Evolutionary conservation across 2,797 vertebrate species (phyloP).

Genomic region (Morus bassanus): DNA sequence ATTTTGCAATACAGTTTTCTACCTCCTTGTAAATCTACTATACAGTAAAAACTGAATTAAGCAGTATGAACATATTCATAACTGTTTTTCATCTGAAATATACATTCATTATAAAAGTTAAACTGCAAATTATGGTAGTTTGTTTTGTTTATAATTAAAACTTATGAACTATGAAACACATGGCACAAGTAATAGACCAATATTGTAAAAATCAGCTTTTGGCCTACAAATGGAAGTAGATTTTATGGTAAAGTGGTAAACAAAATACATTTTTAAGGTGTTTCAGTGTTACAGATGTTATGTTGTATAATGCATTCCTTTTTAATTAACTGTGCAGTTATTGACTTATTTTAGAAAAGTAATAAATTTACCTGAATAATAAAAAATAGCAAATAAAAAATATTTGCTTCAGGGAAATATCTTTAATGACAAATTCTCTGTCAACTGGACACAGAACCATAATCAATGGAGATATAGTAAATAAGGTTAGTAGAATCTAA

Average conservation of each 20-base stretch:
- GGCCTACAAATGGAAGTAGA: not conserved
- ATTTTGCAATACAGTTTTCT: not conserved
- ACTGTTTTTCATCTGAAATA: not conserved
- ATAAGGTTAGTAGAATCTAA: not conserved
- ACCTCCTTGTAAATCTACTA: not conserved
- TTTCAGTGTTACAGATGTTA: not conserved
- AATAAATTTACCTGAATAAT: not conserved
- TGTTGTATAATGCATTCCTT: not conserved
- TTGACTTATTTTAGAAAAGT: not conserved
- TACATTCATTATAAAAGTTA: not conserved
- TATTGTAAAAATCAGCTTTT: not conserved
- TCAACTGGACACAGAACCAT: not conserved
- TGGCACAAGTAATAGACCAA: not conserved
- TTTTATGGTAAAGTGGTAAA: not conserved
- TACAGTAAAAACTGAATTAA: conserved; percentile 10
- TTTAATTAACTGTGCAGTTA: not conserved
- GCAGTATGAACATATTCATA: not conserved
- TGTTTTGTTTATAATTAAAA: conserved; percentile 4
- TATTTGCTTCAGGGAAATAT: not conserved
- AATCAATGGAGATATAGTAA: not conserved
- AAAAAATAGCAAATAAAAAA: not conserved
- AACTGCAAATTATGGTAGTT: not conserved
- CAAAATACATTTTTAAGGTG: not conserved
- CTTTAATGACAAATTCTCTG: not conserved
- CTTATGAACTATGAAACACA: not conserved